Conservation (phyloP, 2,888 invertebrate species). For the Spisula subtruncata region DNA sequence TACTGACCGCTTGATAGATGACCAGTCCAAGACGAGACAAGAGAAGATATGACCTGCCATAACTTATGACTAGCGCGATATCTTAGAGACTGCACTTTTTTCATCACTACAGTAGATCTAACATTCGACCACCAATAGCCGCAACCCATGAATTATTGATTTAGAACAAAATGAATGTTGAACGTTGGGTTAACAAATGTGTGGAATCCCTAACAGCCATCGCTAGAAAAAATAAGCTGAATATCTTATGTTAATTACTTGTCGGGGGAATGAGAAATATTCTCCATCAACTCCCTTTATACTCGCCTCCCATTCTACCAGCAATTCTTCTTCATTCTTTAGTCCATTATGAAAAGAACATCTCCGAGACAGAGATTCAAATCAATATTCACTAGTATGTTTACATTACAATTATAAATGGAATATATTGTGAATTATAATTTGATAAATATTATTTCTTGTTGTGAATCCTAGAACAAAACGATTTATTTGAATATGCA, state of each 20-base stretch:
- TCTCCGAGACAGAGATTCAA: not conserved
- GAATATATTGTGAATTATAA: too few relatives aligned
- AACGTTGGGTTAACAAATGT: not conserved
- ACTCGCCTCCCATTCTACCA: not conserved
- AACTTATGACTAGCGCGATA: constrained; percentile 27
- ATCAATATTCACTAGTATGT: not conserved
- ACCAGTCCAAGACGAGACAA: constrained; percentile 5
- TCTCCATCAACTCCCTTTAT: not conserved
- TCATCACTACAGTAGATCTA: not conserved
- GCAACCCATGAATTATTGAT: constrained; percentile 7
- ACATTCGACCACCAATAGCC: not conserved
- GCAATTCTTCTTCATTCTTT: not conserved
- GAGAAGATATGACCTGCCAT: constrained; percentile 36
- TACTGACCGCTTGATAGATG: constrained; percentile 41
- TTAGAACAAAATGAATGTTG: not conserved
- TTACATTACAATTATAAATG: not conserved
- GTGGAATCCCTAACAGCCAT: constrained; percentile 15
- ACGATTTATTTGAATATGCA: too few relatives aligned
- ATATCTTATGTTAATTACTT: constrained; percentile 2
- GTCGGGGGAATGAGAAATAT: not conserved
- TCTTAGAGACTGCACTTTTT: constrained; percentile 1
- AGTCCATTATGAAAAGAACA: not conserved
- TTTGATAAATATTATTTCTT: too few relatives aligned
- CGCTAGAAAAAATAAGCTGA: constrained; percentile 21
- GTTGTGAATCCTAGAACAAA: too few relatives aligned